Evolutionary conservation across 1,140 invertebrate species (phyloP), one percentile per base, ranked within the genome.

Genomic region (Hesperophylax magnus): DNA sequence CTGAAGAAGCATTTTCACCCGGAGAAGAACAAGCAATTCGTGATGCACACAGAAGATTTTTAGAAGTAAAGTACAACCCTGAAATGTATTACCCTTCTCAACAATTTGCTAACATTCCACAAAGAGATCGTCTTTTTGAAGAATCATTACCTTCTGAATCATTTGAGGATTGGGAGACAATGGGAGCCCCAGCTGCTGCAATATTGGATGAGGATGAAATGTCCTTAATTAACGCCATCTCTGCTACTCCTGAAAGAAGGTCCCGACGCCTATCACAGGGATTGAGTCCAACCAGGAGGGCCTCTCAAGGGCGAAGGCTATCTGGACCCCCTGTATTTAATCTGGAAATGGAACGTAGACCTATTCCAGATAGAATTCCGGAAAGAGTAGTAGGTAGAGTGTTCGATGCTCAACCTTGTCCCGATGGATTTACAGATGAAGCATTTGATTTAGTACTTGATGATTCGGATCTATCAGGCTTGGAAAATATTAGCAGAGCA

Each of bases 21-120:
- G 20, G 52, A 56, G 18, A n/a, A 54, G 69, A 72, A 72, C 20
- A 72, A 72, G 69, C 47, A 27, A 54, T 72, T 53, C 47, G 69
- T 7, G 52, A 72, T 22, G 69, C 69, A 53, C 20, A 18, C 9
- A 72, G 69, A 72, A 53, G 69, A 72, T 72, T 54, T 53, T 24
- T 72, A 3, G 69, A 72, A 54, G 69, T 72, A 3, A 72, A 54
- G 27, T 72, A 53, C 18, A 72, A 72, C n/a, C 20, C 53, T 24
- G 69, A 72, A 52, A 72, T 72, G 69, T 72, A 72, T 27, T 72
- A 72, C n/a, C 69, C 69, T 27, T 72, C 69, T 31, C 47, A 53
- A 54, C 8, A 6, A 4, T 72, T 72, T 14, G 47, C 47, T 27
- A 2, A 11, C 3, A 54, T 72, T n/a, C 22, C 47, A 14, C 1